Conservation (phyloP, 2,888 invertebrate species). For the Slavum lentiscoides region DNA sequence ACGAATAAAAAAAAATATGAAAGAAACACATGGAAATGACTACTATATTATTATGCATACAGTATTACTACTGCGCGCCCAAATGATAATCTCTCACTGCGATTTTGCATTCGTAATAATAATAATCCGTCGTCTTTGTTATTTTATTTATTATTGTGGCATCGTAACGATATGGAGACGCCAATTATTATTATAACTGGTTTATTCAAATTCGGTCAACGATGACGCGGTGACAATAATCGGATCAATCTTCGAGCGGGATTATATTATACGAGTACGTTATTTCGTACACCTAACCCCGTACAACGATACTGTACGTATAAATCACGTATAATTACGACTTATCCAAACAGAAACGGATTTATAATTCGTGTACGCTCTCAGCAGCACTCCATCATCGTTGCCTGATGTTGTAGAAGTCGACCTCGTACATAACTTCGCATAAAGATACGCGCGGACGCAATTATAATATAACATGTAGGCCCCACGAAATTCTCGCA, state of each 20-base stretch:
- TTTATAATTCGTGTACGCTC: not conserved
- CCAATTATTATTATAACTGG: not conserved
- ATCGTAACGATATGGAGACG: not conserved
- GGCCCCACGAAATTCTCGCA: too few species aligned
- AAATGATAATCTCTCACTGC: too few species aligned
- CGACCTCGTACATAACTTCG: conserved; percentile 3
- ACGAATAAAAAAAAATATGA: not conserved
- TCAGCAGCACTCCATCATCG: too few species aligned
- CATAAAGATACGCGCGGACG: not conserved
- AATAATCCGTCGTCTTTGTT: not conserved
- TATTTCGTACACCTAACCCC: not conserved
- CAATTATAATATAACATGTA: too few species aligned
- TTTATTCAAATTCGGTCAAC: not conserved
- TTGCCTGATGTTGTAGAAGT: not conserved
- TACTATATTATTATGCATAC: too few species aligned
- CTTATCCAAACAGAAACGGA: not conserved
- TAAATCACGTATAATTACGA: not conserved
- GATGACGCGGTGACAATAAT: not conserved
- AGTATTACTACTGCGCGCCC: too few species aligned
- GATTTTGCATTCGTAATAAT: too few species aligned
- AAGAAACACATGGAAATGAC: not conserved
- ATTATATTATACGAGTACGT: not conserved
- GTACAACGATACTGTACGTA: not conserved
- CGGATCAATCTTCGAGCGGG: not conserved
- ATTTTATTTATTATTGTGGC: not conserved